Base-by-base conservation (phyloP, 2,113 vertebrate genomes). In the Istiophorus platypterus region DNA sequence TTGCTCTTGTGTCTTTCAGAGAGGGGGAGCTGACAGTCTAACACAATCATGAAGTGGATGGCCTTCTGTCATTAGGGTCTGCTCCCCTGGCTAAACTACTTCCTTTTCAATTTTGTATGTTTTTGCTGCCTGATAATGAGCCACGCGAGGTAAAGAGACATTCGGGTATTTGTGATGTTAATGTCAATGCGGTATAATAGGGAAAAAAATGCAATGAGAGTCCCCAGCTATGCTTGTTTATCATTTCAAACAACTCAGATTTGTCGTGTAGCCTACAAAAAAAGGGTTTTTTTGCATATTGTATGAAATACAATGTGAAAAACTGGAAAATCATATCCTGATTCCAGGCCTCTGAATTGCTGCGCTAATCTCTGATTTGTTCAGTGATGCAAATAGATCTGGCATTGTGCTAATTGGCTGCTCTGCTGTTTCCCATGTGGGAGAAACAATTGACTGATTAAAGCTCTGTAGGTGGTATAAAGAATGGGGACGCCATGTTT, bases 61-160 rank as follows among this genome's bases (percentile, higher is more conserved):
- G 65, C 68, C 80, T 76, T 69, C 76, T 88, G 80, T 85, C 90
- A 83, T 82, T 85, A 47, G 22, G 20, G 49, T 71, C 52, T 85
- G 85, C 85, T 82, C 84, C 86, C 67, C 82, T 47, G 17, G 65
- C 68, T 73, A 31, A 42, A 72, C 27, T 29, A 76, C 31, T 52
- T 63, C 66, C 82, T 65, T 82, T 57, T 39, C 24, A 37, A 68
- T 72, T 63, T 67, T 31, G 10, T 15, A 73, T n/a, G n/a, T 51
- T 67, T 78, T 73, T 77, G 81, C 88, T 84, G 85, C 86, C 64
- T 87, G 81, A 88, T 90, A 92, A 93, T 82, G 41, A 37, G 58
- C 70, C 63, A 56, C 75, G 70, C 66, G 24, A 27, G 78, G 59
- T 65, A 75, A 75, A 12, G 58, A 71, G 52, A 61, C 37, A 78